Conservation (phyloP, 2,888 invertebrate species). For the Spisula subtruncata region DNA sequence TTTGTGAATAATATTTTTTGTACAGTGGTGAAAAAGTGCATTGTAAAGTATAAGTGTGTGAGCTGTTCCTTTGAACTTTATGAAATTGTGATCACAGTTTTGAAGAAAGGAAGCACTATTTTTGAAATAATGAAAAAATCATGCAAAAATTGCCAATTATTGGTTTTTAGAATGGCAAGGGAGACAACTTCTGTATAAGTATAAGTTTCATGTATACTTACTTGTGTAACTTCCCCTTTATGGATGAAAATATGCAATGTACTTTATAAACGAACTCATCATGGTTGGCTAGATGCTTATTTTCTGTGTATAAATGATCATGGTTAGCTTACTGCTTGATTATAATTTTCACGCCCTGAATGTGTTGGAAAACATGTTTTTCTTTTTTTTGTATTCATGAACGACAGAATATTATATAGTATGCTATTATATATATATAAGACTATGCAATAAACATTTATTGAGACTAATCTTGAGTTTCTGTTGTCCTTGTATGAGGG, state of each 20-base stretch:
- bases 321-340: constrained; percentile 16
- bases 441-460: constrained; percentile 28
- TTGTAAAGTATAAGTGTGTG: background rate
- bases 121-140: background rate
- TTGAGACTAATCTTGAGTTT: constrained; percentile 8
- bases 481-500: background rate
- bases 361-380: background rate
- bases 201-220: background rate
- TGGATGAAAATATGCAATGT: background rate
- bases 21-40: background rate
- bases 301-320: background rate
- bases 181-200: background rate
- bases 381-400: constrained; percentile 12
- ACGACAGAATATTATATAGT: background rate
- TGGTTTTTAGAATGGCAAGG: background rate
- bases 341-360: background rate
- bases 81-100: background rate
- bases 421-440: constrained; percentile 4
- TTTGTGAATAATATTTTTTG: constrained; percentile 1
- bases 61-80: background rate
- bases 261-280: background rate
- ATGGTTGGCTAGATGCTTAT: background rate
- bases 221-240: background rate
- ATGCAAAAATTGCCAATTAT: background rate
- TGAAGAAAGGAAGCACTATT: background rate